A percentile compares a stretch with the other conserved stretches of the same genome.
Conservation (phyloP, 1,140 invertebrate genomes). For the Drosophila jambulina region DNA sequence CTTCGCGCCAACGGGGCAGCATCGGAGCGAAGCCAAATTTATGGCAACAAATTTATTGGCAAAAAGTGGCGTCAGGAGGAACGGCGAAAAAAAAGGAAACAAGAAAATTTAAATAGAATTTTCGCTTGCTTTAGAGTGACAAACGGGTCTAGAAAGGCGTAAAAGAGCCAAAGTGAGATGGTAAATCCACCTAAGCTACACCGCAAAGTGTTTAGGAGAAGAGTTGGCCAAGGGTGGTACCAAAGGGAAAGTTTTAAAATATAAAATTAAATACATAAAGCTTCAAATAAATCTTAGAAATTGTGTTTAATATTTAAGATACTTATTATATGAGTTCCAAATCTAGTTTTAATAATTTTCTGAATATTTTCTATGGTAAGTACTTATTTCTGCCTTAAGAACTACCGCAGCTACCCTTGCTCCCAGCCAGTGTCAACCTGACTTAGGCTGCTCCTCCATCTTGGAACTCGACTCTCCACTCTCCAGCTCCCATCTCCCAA, state of each 20-base stretch:
- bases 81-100: constrained; percentile 14
- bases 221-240: background rate
- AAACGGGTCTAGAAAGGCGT: constrained; percentile 14
- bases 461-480: background rate
- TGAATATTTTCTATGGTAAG: background rate
- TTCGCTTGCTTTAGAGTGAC: constrained; percentile 52
- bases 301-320: background rate
- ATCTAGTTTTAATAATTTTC: background rate
- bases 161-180: constrained; percentile 26
- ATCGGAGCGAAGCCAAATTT: constrained; percentile 71
- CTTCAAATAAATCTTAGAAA: background rate
- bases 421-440: background rate
- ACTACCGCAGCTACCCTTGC: background rate
- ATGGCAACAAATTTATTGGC: constrained; percentile 76
- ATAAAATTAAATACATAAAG: background rate
- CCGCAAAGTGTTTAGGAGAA: constrained; percentile 32
- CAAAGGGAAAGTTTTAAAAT: background rate
- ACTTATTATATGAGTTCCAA: background rate
- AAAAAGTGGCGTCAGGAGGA: constrained; percentile 30
- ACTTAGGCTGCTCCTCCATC: background rate
- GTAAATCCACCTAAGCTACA: constrained; percentile 50
- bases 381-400: background rate
- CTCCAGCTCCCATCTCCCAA: no score
- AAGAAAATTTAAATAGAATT: constrained; percentile 69
- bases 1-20: constrained; percentile 8